phyloP scores from a whole-genome alignment of 2,888 invertebrate species.

The Zeuzera pyrina region DNA sequence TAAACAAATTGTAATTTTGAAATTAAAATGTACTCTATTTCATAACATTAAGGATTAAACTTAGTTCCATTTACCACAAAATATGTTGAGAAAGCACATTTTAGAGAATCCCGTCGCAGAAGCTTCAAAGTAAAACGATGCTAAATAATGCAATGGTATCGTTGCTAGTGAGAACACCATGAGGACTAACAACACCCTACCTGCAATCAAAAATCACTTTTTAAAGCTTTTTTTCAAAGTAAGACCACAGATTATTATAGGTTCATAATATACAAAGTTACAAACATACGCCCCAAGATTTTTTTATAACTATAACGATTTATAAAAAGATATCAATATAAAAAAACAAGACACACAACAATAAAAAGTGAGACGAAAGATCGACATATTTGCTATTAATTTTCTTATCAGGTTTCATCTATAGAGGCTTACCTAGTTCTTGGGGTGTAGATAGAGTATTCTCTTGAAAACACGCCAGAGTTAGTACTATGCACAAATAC shows the following conservation, averaged over 20 bases:
- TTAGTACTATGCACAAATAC: slow-evolving; percentile 69
- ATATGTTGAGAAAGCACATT: slow-evolving; percentile 82
- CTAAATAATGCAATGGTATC: slow-evolving; percentile 82
- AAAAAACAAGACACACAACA: too few species aligned
- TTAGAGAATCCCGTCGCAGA: slow-evolving; percentile 85
- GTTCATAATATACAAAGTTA: too few species aligned
- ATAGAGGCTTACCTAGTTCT: slow-evolving; percentile 61
- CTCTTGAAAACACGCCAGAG: slow-evolving; percentile 78
- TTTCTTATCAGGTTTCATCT: too few species aligned
- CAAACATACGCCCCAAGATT: too few species aligned
- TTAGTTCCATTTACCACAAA: slow-evolving; percentile 45
- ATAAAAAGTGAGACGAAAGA: too few species aligned
- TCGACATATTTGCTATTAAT: too few species aligned
- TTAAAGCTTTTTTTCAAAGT: too few species aligned
- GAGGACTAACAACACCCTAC: slow-evolving; percentile 75
- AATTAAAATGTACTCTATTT: slow-evolving; percentile 3
- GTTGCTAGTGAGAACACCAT: slow-evolving; percentile 79
- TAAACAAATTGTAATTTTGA: slow-evolving; percentile 20
- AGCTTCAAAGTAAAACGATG: slow-evolving; percentile 79
- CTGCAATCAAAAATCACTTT: slow-evolving; percentile 46
- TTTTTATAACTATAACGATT: too few species aligned
- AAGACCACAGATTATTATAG: too few species aligned
- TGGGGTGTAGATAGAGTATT: slow-evolving; percentile 69
- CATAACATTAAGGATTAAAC: slow-evolving; percentile 4
- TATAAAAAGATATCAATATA: too few species aligned